Conservation (phyloP, 2,888 invertebrate species). For the Marronus borbonicus region DNA sequence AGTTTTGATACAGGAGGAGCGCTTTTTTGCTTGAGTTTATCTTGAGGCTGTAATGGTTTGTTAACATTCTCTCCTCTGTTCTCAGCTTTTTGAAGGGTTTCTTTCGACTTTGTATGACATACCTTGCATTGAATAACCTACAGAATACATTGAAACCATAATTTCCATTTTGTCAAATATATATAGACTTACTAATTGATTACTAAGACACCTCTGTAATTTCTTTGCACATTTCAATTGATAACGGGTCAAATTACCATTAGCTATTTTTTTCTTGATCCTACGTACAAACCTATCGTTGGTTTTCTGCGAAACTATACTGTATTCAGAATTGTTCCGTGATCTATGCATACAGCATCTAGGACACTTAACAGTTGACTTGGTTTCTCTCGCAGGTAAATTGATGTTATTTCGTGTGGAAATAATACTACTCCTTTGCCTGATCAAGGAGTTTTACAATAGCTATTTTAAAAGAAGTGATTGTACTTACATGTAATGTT, state of each 20-base stretch:
- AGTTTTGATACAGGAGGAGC: not conserved
- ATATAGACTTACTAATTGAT: conserved; percentile 53
- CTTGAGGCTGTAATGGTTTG: not conserved
- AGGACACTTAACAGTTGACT: conserved; percentile 54
- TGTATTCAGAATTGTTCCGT: conserved; percentile 52
- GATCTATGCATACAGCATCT: conserved; percentile 57
- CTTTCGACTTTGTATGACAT: conserved; percentile 30
- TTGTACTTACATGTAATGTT: conserved; percentile 58
- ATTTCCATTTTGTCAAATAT: not conserved
- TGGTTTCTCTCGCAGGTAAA: conserved; percentile 53
- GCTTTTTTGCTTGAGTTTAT: conserved; percentile 19
- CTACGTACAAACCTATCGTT: conserved; percentile 55
- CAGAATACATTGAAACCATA: conserved; percentile 8
- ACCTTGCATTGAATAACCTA: conserved; percentile 46
- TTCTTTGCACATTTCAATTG: conserved; percentile 56
- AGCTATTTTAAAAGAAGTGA: not conserved
- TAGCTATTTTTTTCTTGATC: conserved; percentile 54
- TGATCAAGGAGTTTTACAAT: conserved; percentile 45
- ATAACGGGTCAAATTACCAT: conserved; percentile 54
- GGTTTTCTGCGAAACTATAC: conserved; percentile 49
- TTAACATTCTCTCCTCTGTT: not conserved
- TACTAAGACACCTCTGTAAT: conserved; percentile 42
- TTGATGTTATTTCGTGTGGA: conserved; percentile 53
- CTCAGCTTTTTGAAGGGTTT: conserved; percentile 20
- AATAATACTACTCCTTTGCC: conserved; percentile 54